Conservation (phyloP, 2,797 vertebrate species). For the Pterois miles region DNA sequence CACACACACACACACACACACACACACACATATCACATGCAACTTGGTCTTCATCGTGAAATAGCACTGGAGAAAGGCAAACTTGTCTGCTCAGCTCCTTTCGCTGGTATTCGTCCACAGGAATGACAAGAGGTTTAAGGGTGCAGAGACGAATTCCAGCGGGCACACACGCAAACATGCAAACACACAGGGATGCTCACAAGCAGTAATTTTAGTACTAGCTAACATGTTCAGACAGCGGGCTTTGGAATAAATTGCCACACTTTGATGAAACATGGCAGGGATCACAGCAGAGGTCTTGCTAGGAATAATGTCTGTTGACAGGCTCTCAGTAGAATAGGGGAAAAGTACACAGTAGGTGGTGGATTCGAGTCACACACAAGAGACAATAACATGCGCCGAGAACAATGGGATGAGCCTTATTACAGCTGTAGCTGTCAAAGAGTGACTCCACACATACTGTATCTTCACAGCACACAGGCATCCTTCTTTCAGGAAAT, state of each 20-base stretch:
- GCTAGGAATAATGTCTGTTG: constrained; percentile 75
- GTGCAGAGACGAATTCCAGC: constrained; percentile 17
- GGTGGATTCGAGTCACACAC: constrained; percentile 57
- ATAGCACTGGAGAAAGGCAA: constrained; percentile 41
- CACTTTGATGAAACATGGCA: constrained; percentile 79
- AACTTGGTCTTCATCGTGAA: constrained; percentile 38
- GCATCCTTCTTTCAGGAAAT: neutral
- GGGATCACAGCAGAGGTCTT: constrained; percentile 77
- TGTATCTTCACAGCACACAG: neutral
- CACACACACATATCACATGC: neutral
- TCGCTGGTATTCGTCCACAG: constrained; percentile 45
- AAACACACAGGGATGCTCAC: constrained; percentile 45
- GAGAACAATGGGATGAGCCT: constrained; percentile 61
- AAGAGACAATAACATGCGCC: constrained; percentile 62
- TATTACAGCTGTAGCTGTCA: constrained; percentile 63
- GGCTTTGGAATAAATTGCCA: constrained; percentile 71
- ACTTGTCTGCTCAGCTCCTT: constrained; percentile 65
- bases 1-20: neutral
- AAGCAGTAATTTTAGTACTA: constrained; percentile 60
- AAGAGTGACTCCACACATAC: constrained; percentile 40
- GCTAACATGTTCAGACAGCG: constrained; percentile 75
- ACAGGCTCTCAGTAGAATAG: constrained; percentile 70
- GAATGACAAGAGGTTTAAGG: constrained; percentile 50
- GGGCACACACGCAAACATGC: neutral
- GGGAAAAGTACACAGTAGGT: constrained; percentile 51